Base-by-base conservation (phyloP, 2,113 vertebrate genomes). In the Neotragus moschatus region DNA sequence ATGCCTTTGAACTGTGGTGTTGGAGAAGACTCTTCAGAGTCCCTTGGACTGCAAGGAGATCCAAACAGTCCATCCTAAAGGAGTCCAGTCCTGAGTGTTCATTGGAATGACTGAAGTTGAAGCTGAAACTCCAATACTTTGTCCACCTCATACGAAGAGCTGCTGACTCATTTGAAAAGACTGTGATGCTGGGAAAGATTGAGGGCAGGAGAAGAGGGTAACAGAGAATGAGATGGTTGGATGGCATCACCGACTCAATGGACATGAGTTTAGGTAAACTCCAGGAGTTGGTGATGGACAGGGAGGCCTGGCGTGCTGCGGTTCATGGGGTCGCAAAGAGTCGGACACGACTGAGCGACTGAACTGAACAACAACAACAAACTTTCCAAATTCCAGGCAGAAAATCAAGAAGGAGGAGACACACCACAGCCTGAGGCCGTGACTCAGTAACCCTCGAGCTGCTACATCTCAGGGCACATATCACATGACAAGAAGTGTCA, bases 321-420 rank as follows among this genome's bases (percentile, higher is more conserved):
- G 2, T 39, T 12, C 66, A 39, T 25, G 36, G 66, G n/a, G 19
- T 73, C 10, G 0, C 21, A 39, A 39, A 73, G n/a, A 73, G 36
- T 73, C 0, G 2, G 66, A 25, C 11, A 73, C 2, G 1, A 73
- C 1, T 73, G 66, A 73, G 21, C 0, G 21, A 23, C 66, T 73
- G 66, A 73, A 66, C 30, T 63, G 61, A 63, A 63, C 15, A 33
- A 73, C 66, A 39, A 39, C 36, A 73, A 14, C 36, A 43, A 73
- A 75, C 17, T 23, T n/a, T 75, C 45, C 1, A 15, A 88, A 12
- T 56, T 51, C 45, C 36, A 9, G 23, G 51, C 8, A 6, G 60
- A 91, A 96, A 45, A 25, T 21, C 28, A 8, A 87, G 81, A 33
- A 81, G 58, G 11, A 33, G n/a, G 26, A 61, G 39, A 77, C 1